Base-by-base conservation (phyloP, 35 echinoderm and acorn worm genomes). In the Holothuria glaberrima region DNA sequence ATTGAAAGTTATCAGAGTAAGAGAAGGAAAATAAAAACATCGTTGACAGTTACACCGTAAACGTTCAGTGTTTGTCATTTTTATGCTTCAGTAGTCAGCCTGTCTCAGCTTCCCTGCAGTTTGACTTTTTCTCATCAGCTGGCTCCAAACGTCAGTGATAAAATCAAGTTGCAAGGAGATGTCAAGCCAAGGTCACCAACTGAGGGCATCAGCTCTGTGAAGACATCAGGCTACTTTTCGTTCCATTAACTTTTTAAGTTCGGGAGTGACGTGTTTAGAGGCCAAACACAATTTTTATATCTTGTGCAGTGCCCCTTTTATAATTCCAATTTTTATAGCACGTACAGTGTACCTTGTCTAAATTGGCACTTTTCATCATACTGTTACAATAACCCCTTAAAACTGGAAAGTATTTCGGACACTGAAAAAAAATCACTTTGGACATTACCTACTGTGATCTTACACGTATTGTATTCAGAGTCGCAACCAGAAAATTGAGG, bases 321-420 rank as follows among this genome's bases (percentile, higher is more conserved):
- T 78, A 78, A 78, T 78, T 78, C 74, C 74, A 78, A 78, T 78
- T 78, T 78, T 48, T 78, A 78, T 78, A 0, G 74, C 74, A 44
- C 33, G 74, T 78, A 82, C 78, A 16, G 44, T 0, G 21, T 81
- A 45, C 76, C 44, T 81, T 81, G 77, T 81, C 35, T 58, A 81
- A 46, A 81, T 25, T 81, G 77, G 36, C 59, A 83, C 59, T 83
- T 83, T 57, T 82, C n/a, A n/a, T n/a, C n/a, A n/a, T n/a, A n/a
- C n/a, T n/a, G n/a, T n/a, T n/a, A n/a, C n/a, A n/a, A n/a, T n/a
- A n/a, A n/a, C n/a, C n/a, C n/a, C n/a, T n/a, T n/a, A n/a, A n/a
- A n/a, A n/a, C n/a, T n/a, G n/a, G n/a, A n/a, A n/a, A n/a, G n/a
- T n/a, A n/a, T n/a, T n/a, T n/a, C n/a, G n/a, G n/a, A n/a, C n/a